phyloP scores from a whole-genome alignment of 2,888 invertebrate species.

The Lasioglossum leucozonium region DNA sequence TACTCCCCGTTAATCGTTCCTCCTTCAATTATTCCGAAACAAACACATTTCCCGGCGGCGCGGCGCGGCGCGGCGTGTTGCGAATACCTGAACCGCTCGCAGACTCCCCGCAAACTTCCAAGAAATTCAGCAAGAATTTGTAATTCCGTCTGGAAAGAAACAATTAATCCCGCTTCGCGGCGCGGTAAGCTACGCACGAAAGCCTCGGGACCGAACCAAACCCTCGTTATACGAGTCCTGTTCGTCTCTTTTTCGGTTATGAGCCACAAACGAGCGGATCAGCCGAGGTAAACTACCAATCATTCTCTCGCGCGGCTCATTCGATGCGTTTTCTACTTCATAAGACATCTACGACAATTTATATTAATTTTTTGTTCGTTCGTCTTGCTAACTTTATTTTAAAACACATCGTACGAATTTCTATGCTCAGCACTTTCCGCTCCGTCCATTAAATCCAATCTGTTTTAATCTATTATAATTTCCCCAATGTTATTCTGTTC shows the following conservation, averaged over 20 bases:
- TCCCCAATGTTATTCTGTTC: background rate
- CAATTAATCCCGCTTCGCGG: conserved; percentile 39
- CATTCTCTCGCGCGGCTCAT: no score
- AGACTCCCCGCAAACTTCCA: conserved; percentile 18
- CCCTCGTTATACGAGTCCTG: background rate
- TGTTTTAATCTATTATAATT: background rate
- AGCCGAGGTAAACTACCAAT: background rate
- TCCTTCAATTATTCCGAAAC: conserved; percentile 29
- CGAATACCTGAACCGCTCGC: conserved; percentile 22
- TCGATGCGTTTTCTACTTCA: background rate
- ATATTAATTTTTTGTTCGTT: background rate
- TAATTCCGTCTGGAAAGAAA: conserved; percentile 31
- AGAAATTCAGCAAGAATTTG: conserved; percentile 44
- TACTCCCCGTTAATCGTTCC: conserved; percentile 36
- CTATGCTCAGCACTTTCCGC: background rate
- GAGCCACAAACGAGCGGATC: background rate
- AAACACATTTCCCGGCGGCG: conserved; percentile 9
- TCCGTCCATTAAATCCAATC: background rate
- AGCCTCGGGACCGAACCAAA: conserved; percentile 7
- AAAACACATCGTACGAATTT: no score
- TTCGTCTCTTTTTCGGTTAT: background rate
- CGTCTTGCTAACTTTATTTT: no score
- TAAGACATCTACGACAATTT: background rate
- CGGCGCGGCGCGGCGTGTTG: background rate
- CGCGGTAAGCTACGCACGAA: conserved; percentile 12